Conservation (phyloP, 2,888 invertebrate species). For the Archaeoteleia sp. region DNA sequence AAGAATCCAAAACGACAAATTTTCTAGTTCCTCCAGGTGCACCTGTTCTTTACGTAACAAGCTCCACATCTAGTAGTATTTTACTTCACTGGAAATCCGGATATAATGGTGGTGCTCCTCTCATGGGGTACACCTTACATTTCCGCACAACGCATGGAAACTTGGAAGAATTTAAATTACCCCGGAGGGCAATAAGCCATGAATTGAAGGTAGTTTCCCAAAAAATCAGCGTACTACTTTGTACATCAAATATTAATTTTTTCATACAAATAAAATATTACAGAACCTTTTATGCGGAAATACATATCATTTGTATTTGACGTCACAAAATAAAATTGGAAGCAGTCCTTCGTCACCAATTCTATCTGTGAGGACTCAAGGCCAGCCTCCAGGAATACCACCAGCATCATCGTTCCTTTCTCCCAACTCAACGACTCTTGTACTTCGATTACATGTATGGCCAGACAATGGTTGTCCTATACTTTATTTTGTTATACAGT, state of each 20-base stretch:
- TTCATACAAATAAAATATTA: slow-evolving; percentile 1
- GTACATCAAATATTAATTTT: background rate
- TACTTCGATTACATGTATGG: slow-evolving; percentile 82
- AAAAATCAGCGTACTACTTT: background rate
- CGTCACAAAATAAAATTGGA: slow-evolving; percentile 84
- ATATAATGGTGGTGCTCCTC: slow-evolving; percentile 81
- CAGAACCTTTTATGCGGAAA: slow-evolving; percentile 82
- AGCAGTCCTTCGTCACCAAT: slow-evolving; percentile 82
- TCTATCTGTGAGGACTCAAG: slow-evolving; percentile 82
- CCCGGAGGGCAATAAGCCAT: slow-evolving; percentile 81
- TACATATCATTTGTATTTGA: slow-evolving; percentile 83
- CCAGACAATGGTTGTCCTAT: slow-evolving; percentile 85
- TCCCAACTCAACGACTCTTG: slow-evolving; percentile 83
- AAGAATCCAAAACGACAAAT: too few species aligned
- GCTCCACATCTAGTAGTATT: slow-evolving; percentile 85
- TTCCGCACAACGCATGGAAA: slow-evolving; percentile 81
- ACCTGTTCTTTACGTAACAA: slow-evolving; percentile 84
- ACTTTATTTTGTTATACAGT: slow-evolving; percentile 82
- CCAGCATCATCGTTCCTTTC: slow-evolving; percentile 79
- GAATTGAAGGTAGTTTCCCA: slow-evolving; percentile 80
- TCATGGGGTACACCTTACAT: slow-evolving; percentile 82
- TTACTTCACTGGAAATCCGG: slow-evolving; percentile 85
- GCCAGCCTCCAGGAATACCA: slow-evolving; percentile 83
- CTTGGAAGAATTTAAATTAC: slow-evolving; percentile 80
- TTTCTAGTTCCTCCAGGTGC: slow-evolving; percentile 82